Evolutionary conservation across 2,888 invertebrate genomes (phyloP).

Genomic region (Synanthedon tipuliformis): DNA sequence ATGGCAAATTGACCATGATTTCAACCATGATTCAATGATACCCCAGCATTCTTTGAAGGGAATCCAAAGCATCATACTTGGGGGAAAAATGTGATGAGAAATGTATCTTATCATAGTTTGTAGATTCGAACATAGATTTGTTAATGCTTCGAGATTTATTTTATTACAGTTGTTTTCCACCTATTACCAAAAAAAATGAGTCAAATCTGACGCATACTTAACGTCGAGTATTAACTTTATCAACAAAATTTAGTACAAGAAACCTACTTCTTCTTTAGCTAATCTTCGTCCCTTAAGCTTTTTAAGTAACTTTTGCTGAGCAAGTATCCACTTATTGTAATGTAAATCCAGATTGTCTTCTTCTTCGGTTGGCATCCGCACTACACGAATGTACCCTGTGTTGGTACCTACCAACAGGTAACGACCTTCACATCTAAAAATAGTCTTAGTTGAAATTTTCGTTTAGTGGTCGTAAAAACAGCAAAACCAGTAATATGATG

Average conservation of each 20-base stretch:
- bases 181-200: background rate
- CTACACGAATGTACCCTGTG: slow-evolving; percentile 49
- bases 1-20: too few relatives aligned
- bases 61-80: too few relatives aligned
- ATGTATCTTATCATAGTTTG: too few relatives aligned
- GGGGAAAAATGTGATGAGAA: too few relatives aligned
- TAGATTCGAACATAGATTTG: too few relatives aligned
- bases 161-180: too few relatives aligned
- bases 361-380: slow-evolving; percentile 45
- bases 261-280: slow-evolving; percentile 48
- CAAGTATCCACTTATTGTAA: slow-evolving; percentile 28
- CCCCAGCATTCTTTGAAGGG: too few relatives aligned
- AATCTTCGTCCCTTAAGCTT: slow-evolving; percentile 54
- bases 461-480: too few relatives aligned
- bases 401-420: slow-evolving; percentile 51
- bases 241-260: background rate
- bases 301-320: slow-evolving; percentile 39
- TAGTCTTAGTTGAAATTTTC: too few relatives aligned
- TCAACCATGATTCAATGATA: too few relatives aligned
- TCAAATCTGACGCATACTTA: background rate
- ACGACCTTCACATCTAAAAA: slow-evolving; percentile 35
- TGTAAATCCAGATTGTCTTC: slow-evolving; percentile 43
- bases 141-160: too few relatives aligned
- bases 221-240: background rate
- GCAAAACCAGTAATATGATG: too few relatives aligned